Evolutionary conservation across 2,888 invertebrate species (phyloP), one percentile per base, ranked within the genome.

Genomic region (Idaea aversata): DNA sequence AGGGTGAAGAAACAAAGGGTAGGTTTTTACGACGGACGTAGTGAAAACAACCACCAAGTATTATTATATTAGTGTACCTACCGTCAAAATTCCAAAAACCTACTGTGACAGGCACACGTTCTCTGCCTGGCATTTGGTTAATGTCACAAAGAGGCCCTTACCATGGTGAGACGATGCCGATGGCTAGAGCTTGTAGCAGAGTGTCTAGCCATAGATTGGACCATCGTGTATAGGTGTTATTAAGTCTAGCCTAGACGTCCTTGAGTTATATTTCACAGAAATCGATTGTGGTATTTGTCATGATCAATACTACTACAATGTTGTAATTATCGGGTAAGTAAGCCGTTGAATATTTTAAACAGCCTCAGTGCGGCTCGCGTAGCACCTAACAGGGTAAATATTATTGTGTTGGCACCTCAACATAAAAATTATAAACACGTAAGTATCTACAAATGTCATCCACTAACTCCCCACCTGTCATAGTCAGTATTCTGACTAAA

Each of bases 311-410:
- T 47, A 61, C 15, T 7, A 57, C 35, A 10, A 47, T 47, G 47
- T 57, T 16, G 60, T 65, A 63, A 57, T 66, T 59, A 63, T 64
- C 61, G 38, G 57, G 57, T n/a, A 35, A 63, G 57, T n/a, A 35
- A 65, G n/a, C n/a, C 63, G 65, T 62, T 66, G 64, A 63, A 59
- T 59, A 25, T 57, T 65, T 65, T 61, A 65, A 36, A 58, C 16
- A 3, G 58, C 5, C 7, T 15, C 58, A 7, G 10, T 10, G 47
- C 13, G 13, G 47, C 13, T 47, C 47, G 47, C 47, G 47, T 47
- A 10, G 36, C 10, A 7, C 13, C 47, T 47, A 47, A 47, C 47
- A 47, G 47, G 47, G 47, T 10, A 10, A 47, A 10, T 47, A 47
- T 7, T 36, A 36, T 10, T 36, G 47, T 7, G 13, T 13, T 10